Evolutionary conservation across 1,140 invertebrate species (phyloP).

Genomic region (Drosophila cardini): DNA sequence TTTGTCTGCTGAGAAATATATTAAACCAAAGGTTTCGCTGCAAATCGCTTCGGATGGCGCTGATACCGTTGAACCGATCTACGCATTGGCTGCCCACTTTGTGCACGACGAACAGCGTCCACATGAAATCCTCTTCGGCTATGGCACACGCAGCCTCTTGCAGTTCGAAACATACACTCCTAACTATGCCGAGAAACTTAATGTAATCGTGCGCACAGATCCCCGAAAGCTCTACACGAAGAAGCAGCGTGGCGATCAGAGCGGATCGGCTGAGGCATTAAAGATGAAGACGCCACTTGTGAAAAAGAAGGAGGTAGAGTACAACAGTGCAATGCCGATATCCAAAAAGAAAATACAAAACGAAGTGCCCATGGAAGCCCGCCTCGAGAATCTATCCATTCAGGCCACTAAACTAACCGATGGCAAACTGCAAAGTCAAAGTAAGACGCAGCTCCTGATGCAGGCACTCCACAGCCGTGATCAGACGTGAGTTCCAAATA

Average conservation of each 20-base stretch:
- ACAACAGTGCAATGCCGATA: conserved; percentile 71
- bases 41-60: conserved; percentile 88
- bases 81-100: conserved; percentile 85
- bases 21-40: conserved; percentile 90
- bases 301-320: conserved; percentile 77
- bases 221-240: conserved; percentile 83
- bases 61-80: conserved; percentile 86
- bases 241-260: conserved; percentile 79
- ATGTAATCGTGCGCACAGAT: conserved; percentile 86
- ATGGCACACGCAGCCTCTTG: conserved; percentile 86
- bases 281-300: conserved; percentile 85
- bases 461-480: conserved; percentile 93
- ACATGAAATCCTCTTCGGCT: conserved; percentile 85
- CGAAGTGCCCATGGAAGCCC: conserved; percentile 90
- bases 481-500: conserved; percentile 84
- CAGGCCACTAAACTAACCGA: conserved; percentile 84
- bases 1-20: conserved; percentile 88
- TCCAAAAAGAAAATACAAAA: conserved; percentile 86
- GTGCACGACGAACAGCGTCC: conserved; percentile 84
- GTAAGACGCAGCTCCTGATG: conserved; percentile 90
- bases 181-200: conserved; percentile 86
- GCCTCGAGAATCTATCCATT: conserved; percentile 89
- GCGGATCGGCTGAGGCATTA: conserved; percentile 65
- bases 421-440: conserved; percentile 86
- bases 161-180: conserved; percentile 89